Conservation (phyloP, 2,888 invertebrate genomes). For the Melieria picta region DNA sequence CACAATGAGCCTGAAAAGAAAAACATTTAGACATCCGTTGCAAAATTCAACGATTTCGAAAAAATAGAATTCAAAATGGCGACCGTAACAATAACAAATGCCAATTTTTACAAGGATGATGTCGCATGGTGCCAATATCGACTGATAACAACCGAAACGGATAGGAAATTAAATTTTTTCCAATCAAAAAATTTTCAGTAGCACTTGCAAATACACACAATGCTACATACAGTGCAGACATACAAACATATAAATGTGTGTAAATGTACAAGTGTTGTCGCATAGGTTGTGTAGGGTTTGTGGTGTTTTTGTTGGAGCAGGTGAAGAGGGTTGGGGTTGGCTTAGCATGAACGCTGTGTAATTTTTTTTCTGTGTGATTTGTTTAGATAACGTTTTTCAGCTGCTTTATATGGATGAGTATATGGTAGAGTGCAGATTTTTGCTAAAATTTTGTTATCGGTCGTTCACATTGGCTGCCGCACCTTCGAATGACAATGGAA, state of each 20-base stretch:
- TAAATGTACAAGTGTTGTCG: background rate
- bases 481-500: too few species aligned
- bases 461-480: too few species aligned
- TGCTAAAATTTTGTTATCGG: too few species aligned
- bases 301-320: too few species aligned
- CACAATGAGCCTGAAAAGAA: slow-evolving; percentile 23
- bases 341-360: too few species aligned
- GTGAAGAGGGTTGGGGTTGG: too few species aligned
- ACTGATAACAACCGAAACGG: slow-evolving; percentile 50
- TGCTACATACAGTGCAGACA: background rate
- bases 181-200: slow-evolving; percentile 62
- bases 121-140: slow-evolving; percentile 12
- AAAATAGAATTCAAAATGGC: slow-evolving; percentile 36
- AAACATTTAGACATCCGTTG: slow-evolving; percentile 16
- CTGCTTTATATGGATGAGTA: too few species aligned
- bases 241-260: slow-evolving; percentile 10
- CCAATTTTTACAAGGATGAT: slow-evolving; percentile 51
- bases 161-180: slow-evolving; percentile 63
- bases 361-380: too few species aligned
- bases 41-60: slow-evolving; percentile 10
- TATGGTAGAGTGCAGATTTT: too few species aligned
- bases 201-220: slow-evolving; percentile 11
- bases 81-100: slow-evolving; percentile 34
- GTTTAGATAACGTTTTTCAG: too few species aligned
- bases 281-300: too few species aligned